Percentiles rank a stretch among this genome's conserved stretches.
phyloP scores from a whole-genome alignment of 2,888 invertebrate species.

The Uloborus plumipes region DNA sequence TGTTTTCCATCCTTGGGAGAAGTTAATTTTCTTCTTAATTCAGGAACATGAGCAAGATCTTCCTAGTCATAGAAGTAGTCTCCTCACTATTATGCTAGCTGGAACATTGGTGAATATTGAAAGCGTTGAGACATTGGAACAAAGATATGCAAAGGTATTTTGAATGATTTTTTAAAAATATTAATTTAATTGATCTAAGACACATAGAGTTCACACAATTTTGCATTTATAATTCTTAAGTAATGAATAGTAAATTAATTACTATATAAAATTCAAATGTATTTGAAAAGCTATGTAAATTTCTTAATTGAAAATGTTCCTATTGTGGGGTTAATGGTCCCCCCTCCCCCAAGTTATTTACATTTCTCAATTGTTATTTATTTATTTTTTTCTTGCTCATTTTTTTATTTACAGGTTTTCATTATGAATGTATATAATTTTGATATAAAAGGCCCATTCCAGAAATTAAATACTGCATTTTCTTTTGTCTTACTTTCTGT shows the following conservation, averaged over 20 bases:
- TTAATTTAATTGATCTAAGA: not conserved
- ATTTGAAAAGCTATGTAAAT: no score
- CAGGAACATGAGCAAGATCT: conserved; percentile 77
- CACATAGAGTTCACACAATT: no score
- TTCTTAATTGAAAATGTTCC: no score
- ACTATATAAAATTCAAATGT: not conserved
- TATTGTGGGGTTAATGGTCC: no score
- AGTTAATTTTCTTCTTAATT: not conserved
- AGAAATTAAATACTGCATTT: not conserved
- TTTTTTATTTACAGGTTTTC: not conserved
- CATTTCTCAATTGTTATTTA: no score
- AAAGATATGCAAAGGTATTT: conserved; percentile 69
- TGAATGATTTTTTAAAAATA: not conserved
- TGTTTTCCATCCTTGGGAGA: no score
- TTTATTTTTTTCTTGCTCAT: no score
- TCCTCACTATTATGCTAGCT: conserved; percentile 68
- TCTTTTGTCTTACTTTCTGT: not conserved
- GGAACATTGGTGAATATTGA: conserved; percentile 57
- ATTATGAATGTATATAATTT: not conserved
- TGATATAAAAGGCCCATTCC: no score
- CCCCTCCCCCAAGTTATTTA: no score
- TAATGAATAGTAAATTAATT: not conserved
- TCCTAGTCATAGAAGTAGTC: conserved; percentile 73
- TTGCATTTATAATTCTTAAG: no score
- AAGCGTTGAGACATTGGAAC: conserved; percentile 54